Conservation (phyloP, 1,140 invertebrate genomes). For the Adoxophyes honmai region DNA sequence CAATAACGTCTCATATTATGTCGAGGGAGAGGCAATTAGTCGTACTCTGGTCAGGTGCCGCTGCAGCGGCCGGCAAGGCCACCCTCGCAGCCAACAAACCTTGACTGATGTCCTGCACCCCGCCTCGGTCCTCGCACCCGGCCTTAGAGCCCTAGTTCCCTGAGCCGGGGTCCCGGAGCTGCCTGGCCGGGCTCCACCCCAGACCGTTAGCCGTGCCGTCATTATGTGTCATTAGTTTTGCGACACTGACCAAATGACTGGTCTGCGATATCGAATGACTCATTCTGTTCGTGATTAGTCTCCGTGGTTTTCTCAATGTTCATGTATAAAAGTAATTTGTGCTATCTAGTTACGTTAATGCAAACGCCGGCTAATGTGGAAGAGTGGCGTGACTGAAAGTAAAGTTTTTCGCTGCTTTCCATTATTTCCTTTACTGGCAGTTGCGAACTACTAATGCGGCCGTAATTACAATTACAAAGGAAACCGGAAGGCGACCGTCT, state of each 20-base stretch:
- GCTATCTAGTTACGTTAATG: conserved; percentile 16
- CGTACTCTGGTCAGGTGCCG: conserved; percentile 50
- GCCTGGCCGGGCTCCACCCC: conserved; percentile 40
- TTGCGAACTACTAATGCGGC: conserved; percentile 46
- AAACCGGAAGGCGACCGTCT: too few relatives aligned
- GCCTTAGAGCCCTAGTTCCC: conserved; percentile 35
- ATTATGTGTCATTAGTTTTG: conserved; percentile 77
- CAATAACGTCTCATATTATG: conserved; percentile 26
- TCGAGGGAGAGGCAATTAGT: conserved; percentile 53
- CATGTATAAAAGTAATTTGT: conserved; percentile 19
- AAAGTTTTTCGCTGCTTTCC: conserved; percentile 13
- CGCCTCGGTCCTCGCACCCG: conserved; percentile 15
- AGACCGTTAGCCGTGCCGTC: conserved; percentile 59
- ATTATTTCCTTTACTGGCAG: conserved; percentile 25
- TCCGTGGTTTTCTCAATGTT: conserved; percentile 62
- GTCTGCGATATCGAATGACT: conserved; percentile 73
- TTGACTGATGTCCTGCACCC: conserved; percentile 46
- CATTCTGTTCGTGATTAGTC: conserved; percentile 69
- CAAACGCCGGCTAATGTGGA: background rate
- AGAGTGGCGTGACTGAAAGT: conserved; percentile 7
- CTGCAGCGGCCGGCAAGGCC: conserved; percentile 52
- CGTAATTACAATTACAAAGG: background rate
- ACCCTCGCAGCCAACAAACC: conserved; percentile 60
- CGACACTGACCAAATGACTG: conserved; percentile 75
- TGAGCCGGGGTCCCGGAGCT: conserved; percentile 18